phyloP scores from a whole-genome alignment of 2,888 invertebrate genomes.

The Nomada goodeniana region DNA sequence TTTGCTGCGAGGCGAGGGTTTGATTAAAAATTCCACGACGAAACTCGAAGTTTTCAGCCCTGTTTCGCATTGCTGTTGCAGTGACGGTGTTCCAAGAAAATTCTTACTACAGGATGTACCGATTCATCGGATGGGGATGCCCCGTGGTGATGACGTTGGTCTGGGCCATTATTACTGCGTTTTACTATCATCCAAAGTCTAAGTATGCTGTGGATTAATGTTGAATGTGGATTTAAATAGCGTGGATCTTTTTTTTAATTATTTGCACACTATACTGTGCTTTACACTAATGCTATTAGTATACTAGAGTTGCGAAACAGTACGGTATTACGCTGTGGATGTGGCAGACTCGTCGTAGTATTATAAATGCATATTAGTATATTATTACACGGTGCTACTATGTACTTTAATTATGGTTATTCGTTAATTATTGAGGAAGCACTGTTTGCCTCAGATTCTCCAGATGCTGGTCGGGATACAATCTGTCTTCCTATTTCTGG shows the following conservation, averaged over 20 bases:
- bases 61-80: constrained; percentile 14
- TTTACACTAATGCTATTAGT: no score
- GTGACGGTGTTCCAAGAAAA: constrained; percentile 90
- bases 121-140: constrained; percentile 90
- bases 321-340: no score
- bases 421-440: no score
- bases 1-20: neutral
- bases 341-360: no score
- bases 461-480: constrained; percentile 94
- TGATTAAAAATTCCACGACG: constrained; percentile 25
- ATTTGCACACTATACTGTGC: no score
- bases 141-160: constrained; percentile 88
- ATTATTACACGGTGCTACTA: no score
- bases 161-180: constrained; percentile 89
- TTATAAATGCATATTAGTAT: no score
- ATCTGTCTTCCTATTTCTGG: constrained; percentile 93
- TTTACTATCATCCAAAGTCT: constrained; percentile 84
- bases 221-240: neutral
- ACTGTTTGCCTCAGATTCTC: constrained; percentile 51
- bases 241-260: neutral
- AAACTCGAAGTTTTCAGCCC: neutral
- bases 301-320: no score
- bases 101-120: constrained; percentile 87
- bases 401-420: neutral
- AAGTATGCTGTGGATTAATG: constrained; percentile 77